phyloP scores from a whole-genome alignment of 2,888 invertebrate genomes.

The Tenthredo scrophulariae region DNA sequence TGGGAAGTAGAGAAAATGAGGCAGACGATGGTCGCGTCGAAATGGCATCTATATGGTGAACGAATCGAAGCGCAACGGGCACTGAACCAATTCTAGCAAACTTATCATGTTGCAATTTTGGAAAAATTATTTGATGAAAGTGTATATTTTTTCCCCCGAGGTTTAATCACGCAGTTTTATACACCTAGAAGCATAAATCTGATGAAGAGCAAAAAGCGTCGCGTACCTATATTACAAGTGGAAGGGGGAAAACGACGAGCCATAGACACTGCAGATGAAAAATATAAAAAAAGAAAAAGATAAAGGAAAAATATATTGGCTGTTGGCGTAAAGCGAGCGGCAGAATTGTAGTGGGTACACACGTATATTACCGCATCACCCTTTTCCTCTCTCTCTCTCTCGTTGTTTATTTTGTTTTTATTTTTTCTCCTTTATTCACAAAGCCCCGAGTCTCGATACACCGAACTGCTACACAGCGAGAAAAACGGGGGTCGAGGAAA shows the following conservation, averaged over 20 bases:
- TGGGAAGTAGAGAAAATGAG: slow-evolving; percentile 20
- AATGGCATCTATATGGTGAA: slow-evolving; percentile 19
- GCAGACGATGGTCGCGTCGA: slow-evolving; percentile 40
- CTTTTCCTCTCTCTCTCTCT: background rate
- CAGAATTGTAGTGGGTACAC: background rate
- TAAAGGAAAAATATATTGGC: slow-evolving; percentile 21
- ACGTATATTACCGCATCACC: background rate
- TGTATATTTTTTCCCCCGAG: background rate
- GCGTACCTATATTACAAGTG: background rate
- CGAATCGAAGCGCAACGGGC: background rate
- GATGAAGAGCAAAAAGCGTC: background rate
- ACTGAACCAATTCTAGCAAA: background rate
- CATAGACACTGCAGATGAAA: background rate
- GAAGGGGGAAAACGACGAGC: background rate
- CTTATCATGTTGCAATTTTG: background rate
- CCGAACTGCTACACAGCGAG: background rate
- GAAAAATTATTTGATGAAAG: background rate
- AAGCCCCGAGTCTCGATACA: slow-evolving; percentile 28
- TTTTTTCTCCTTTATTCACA: background rate
- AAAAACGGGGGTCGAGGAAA: background rate
- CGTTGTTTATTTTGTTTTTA: background rate
- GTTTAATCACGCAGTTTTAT: slow-evolving; percentile 4
- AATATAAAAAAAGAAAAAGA: background rate
- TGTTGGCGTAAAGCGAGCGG: background rate
- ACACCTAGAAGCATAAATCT: background rate